Base-by-base conservation (phyloP, 2,888 invertebrate genomes). In the Enchytraeus crypticus region DNA sequence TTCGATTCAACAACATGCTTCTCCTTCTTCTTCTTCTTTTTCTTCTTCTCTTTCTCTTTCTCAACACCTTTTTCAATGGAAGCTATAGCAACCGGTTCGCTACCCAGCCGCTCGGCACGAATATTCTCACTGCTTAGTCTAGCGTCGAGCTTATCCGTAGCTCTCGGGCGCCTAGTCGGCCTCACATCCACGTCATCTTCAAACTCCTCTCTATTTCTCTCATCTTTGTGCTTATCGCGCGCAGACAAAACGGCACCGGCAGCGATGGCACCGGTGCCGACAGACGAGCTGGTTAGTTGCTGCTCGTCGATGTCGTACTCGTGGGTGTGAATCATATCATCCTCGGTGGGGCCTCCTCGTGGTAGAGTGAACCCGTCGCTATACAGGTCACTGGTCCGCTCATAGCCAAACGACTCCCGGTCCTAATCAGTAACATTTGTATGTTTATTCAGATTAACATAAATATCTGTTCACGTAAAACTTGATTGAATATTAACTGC, bases 331-430 rank as follows among this genome's bases (percentile, higher is more conserved):
- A 47, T 18, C 14, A 18, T 8, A 23, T 47, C 49, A 23, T 47
- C 49, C 26, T 47, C 49, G 14, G 49, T 47, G 26, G 49, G 38
- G 23, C 11, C 26, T 8, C 26, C 49, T 8, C 49, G 49, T 11
- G 49, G 49, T 8, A 47, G 49, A 23, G 14, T 47, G 14, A 23
- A 47, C 14, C 49, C 49, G 23, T 11, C 23, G 49, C 23, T 47
- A 23, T 23, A 18, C 38, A 8, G 38, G 38, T 38, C 38, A 18
- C 54, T 54, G 54, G 27, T 54, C 33, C 54, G 57, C 45, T 57
- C 57, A 46, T 26, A 57, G 45, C 29, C 47, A 46, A 57, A 57
- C 46, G 47, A 29, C n/a, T 56, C 56, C 11, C 27, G 56, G 32
- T 33, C 57, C 57, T 57, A n/a, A n/a, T n/a, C n/a, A n/a, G n/a